Conservation (phyloP, 2,888 invertebrate species). For the Nemotelus nigrinus region DNA sequence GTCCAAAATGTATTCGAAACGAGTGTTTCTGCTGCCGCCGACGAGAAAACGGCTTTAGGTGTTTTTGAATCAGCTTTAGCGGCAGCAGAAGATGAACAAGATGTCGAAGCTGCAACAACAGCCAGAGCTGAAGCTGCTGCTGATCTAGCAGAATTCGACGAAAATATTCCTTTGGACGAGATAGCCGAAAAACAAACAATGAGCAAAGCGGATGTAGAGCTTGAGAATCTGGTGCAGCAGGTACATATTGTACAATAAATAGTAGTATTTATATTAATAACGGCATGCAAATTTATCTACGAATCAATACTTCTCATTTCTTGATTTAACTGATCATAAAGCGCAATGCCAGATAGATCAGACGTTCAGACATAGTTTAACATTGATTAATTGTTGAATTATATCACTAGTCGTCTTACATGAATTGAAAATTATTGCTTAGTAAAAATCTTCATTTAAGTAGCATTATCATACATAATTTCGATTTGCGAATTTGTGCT, state of each 20-base stretch:
- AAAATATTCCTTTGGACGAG: constrained; percentile 88
- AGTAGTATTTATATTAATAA: too few relatives aligned
- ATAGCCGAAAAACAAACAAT: constrained; percentile 66
- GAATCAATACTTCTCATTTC: not conserved
- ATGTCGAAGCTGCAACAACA: constrained; percentile 88
- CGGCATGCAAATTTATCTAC: not conserved
- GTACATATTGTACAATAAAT: constrained; percentile 62
- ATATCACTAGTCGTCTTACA: constrained; percentile 64
- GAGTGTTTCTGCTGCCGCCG: constrained; percentile 53
- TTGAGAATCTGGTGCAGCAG: constrained; percentile 77
- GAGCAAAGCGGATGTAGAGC: constrained; percentile 78
- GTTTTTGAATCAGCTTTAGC: constrained; percentile 85
- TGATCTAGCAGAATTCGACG: constrained; percentile 95
- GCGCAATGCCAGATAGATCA: constrained; percentile 35
- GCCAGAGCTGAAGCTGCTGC: constrained; percentile 91
- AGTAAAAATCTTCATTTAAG: not conserved
- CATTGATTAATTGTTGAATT: constrained; percentile 56
- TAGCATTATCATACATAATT: not conserved
- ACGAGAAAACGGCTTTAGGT: constrained; percentile 72
- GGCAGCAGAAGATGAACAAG: constrained; percentile 94
- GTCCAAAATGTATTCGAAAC: constrained; percentile 51
- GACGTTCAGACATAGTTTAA: constrained; percentile 64
- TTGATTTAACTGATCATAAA: not conserved
- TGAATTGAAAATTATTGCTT: not conserved
- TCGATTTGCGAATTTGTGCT: not conserved